Conservation (phyloP, 2,888 invertebrate genomes). For the Tolmerus cingulatus region DNA sequence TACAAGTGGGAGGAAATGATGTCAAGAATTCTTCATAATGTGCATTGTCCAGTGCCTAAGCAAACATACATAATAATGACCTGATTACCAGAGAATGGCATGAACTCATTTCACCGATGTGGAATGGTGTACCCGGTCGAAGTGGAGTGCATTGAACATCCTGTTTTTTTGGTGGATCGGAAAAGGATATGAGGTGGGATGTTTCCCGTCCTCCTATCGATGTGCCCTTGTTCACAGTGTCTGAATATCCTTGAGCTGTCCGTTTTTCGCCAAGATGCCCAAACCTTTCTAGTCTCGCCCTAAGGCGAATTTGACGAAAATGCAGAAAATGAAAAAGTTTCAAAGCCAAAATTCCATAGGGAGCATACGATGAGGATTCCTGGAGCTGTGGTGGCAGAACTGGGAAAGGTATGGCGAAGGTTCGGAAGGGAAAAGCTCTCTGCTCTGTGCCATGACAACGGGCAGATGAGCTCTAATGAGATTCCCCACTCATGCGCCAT, state of each 20-base stretch:
- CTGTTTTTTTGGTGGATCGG: not conserved
- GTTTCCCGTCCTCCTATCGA: not conserved
- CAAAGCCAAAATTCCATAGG: not conserved
- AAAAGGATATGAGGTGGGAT: no score
- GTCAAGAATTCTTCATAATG: not conserved
- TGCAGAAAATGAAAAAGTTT: not conserved
- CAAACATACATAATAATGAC: not conserved
- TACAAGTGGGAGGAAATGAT: not conserved
- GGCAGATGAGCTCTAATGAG: slow-evolving; percentile 19
- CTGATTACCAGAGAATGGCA: not conserved
- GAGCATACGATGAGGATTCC: not conserved
- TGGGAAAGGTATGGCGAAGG: not conserved
- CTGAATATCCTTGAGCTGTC: not conserved
- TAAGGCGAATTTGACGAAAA: not conserved
- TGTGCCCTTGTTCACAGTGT: not conserved
- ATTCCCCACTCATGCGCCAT: slow-evolving; percentile 3
- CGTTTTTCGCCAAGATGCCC: not conserved
- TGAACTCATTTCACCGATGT: not conserved
- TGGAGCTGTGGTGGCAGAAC: not conserved
- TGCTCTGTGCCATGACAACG: slow-evolving; percentile 19
- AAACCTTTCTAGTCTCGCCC: not conserved
- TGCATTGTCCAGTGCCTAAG: not conserved
- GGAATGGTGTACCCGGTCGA: not conserved
- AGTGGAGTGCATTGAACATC: not conserved
- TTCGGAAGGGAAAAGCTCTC: not conserved